These are phyloP conservation scores for Physocephala rufipes DNA, from an alignment of 2,888 invertebrate species.

Conservation along the genomic window DNA sequence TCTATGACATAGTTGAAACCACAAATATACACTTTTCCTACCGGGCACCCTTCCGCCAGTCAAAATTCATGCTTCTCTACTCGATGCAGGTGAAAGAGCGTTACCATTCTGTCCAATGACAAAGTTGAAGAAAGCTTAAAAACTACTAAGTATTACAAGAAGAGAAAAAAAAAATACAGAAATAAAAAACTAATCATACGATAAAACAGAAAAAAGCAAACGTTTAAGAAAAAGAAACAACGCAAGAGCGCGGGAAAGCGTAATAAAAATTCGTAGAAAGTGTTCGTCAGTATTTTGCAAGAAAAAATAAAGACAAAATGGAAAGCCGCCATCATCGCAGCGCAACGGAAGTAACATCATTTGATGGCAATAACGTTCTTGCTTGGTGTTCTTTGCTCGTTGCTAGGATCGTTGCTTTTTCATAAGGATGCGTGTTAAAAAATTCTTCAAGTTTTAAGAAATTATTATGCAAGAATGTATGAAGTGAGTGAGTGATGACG, in stretches of 20 bases:
- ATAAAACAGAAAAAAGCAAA: not conserved
- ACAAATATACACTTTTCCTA: too few relatives aligned
- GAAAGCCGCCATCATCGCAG: slow-evolving; percentile 5
- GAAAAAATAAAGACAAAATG: not conserved
- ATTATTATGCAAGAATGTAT: slow-evolving; percentile 26
- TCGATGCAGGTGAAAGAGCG: too few relatives aligned
- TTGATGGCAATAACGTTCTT: not conserved
- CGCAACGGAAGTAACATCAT: not conserved
- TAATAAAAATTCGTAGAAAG: not conserved
- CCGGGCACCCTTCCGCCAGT: too few relatives aligned
- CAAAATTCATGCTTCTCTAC: too few relatives aligned
- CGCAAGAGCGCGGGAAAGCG: not conserved
- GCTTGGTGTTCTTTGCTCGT: not conserved
- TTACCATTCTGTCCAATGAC: not conserved
- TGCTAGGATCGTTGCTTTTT: not conserved
- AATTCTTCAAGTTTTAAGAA: slow-evolving; percentile 16
- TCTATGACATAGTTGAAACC: too few relatives aligned
- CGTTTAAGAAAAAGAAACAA: not conserved
- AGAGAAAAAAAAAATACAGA: not conserved
- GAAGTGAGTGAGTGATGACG: slow-evolving; percentile 15
- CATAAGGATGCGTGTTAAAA: slow-evolving; percentile 8
- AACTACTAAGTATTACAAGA: slow-evolving; percentile 19
- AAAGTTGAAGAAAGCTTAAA: slow-evolving; percentile 6
- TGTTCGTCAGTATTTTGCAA: not conserved
- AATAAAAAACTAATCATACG: slow-evolving; percentile 1